Evolutionary conservation across 2,888 invertebrate species (phyloP), one percentile per base, ranked within the genome.

Genomic region (Netelia virgata): DNA sequence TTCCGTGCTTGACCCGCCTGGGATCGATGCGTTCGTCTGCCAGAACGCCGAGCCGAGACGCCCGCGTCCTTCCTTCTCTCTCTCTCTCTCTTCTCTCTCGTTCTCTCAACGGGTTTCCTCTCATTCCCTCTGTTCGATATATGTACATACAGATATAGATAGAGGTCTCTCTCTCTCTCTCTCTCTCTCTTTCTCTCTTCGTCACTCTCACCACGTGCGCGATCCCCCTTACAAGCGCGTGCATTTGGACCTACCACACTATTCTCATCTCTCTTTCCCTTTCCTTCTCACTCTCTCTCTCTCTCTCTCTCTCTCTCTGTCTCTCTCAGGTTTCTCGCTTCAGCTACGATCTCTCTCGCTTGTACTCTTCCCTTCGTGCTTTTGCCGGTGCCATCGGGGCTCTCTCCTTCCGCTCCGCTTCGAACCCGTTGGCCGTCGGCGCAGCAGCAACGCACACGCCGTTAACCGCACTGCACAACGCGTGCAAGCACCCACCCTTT

Each of bases 11-110:
- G 93, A 93, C 93, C 93, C 92, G 93, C 93, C 93, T 92, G 93
- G 93, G 93, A 93, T 93, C 93, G 93, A 93, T 93, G 93, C 93
- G 93, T 93, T 93, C 93, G 93, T 93, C 93, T 93, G 93, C 93
- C 93, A 92, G 92, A 92, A 92, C 92, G 90, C 91, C 91, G 87
- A 88, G 89, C 87, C 89, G 92, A 92, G 92, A 93, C 92, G 92
- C 91, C 91, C 91, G 91, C 91, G 91, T 92, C 91, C 91, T 92
- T 91, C 91, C 90, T 91, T 89, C 90, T 86, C n/a, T n/a, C n/a
- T n/a, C n/a, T n/a, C n/a, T n/a, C 86, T 82, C 86, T 87, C 82
- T 85, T 82, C 88, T 86, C 88, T 77, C 80, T 70, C 72, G 59
- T 68, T 76, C 73, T 64, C 77, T 84, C 79, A 18, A 41, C 61